Conservation (phyloP, 2,888 invertebrate species). For the Melangyna quadrimaculata region DNA sequence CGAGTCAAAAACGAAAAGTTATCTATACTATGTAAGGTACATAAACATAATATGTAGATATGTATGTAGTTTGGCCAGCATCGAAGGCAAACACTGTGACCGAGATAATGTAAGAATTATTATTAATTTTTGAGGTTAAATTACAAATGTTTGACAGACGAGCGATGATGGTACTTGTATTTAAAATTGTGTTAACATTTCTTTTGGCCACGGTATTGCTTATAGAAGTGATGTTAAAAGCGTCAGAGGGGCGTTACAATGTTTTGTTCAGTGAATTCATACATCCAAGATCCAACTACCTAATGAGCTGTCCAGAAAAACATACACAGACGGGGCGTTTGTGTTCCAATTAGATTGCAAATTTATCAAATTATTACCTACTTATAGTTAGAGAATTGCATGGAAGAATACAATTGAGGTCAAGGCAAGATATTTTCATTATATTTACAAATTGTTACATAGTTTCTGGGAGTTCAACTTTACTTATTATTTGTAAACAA, state of each 20-base stretch:
- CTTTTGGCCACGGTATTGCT: not conserved
- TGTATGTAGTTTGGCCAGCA: constrained; percentile 27
- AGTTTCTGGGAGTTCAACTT: not conserved
- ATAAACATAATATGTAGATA: no score
- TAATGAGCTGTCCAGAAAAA: not conserved
- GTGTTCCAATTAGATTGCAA: constrained; percentile 6
- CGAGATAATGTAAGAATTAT: not conserved
- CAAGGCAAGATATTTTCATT: constrained; percentile 7
- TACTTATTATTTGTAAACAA: not conserved
- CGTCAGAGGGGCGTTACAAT: not conserved
- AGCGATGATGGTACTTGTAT: not conserved
- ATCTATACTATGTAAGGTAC: no score
- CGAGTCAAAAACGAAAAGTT: not conserved
- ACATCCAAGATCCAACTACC: no score
- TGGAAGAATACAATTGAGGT: not conserved
- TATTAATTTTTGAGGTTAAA: constrained; percentile 30
- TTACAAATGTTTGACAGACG: constrained; percentile 29
- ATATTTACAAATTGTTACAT: not conserved
- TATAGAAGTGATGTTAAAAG: constrained; percentile 23
- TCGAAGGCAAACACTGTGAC: constrained; percentile 50
- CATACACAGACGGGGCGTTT: not conserved
- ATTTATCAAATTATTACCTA: not conserved
- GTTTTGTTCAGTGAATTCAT: constrained; percentile 26
- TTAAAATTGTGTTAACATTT: constrained; percentile 2
- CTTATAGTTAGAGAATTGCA: not conserved